Percentiles rank a stretch among this genome's conserved stretches.
Evolutionary conservation across 2,797 vertebrate genomes (phyloP).

Genomic region (Ispidina picta): DNA sequence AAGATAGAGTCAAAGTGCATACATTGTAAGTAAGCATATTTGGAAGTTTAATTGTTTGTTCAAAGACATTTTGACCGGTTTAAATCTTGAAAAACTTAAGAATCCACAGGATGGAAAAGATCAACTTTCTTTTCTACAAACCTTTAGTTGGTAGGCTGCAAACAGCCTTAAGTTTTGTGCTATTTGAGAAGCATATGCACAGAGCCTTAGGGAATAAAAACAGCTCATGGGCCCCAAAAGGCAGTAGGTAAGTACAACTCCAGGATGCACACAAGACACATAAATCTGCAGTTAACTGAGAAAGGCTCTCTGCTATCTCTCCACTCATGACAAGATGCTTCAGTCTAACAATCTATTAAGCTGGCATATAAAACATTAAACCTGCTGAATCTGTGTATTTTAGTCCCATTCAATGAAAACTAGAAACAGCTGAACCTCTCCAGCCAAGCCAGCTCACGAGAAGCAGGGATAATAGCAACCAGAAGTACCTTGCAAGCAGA

Average conservation of each 20-base stretch:
- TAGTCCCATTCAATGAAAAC: not conserved
- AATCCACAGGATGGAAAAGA: not conserved
- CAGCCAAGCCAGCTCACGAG: not conserved
- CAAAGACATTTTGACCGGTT: not conserved
- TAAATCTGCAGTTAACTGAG: not conserved
- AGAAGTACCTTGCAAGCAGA: not conserved
- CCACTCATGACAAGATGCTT: not conserved
- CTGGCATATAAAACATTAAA: not conserved
- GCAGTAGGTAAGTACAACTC: not conserved
- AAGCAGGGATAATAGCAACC: not conserved
- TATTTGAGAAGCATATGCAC: not conserved
- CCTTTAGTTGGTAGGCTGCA: not conserved
- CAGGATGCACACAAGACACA: not conserved
- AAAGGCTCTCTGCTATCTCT: not conserved
- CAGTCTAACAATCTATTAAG: not conserved
- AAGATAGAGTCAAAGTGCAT: not conserved
- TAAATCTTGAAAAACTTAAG: not conserved
- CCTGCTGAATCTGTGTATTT: not conserved
- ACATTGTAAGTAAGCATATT: not conserved
- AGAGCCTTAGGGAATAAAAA: not conserved
- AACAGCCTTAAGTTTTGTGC: not conserved
- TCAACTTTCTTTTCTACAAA: not conserved
- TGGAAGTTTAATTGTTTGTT: not conserved
- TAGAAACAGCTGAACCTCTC: not conserved
- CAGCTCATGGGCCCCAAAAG: not conserved